Evolutionary conservation across 2,113 vertebrate species (phyloP).

Genomic region (Entelurus aequoreus): DNA sequence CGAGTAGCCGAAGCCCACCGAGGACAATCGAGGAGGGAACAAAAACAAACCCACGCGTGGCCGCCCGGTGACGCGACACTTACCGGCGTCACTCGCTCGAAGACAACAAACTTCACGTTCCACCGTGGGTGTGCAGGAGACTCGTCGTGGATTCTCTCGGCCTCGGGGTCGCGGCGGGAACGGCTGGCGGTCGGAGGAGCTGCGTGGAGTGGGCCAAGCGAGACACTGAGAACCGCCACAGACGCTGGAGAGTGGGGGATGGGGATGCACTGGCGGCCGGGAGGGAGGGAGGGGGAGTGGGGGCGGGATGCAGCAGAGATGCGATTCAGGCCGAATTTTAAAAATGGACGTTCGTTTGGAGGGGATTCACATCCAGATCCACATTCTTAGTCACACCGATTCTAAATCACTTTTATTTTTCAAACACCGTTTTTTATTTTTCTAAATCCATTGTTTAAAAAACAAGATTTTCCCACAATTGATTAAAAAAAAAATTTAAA

Average conservation of each 20-base stretch:
- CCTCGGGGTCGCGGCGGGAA: constrained; percentile 41
- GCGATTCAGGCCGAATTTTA: background rate
- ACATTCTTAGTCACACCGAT: too few relatives aligned
- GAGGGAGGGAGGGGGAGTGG: constrained; percentile 35
- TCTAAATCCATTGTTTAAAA: too few relatives aligned
- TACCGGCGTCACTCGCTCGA: constrained; percentile 46
- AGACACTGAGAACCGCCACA: constrained; percentile 56
- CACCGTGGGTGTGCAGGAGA: constrained; percentile 8
- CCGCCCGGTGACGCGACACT: constrained; percentile 31
- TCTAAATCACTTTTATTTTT: too few relatives aligned
- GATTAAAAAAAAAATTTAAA: too few relatives aligned
- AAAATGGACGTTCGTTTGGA: background rate
- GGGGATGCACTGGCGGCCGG: constrained; percentile 62
- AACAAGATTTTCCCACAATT: too few relatives aligned
- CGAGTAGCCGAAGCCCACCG: constrained; percentile 35
- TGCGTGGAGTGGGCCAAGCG: constrained; percentile 55
- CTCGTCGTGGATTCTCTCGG: constrained; percentile 14
- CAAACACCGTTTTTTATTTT: too few relatives aligned
- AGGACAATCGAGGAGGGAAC: constrained; percentile 56
- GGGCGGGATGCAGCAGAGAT: constrained; percentile 48
- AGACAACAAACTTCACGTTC: constrained; percentile 14
- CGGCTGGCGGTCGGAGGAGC: constrained; percentile 41
- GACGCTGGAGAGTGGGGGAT: constrained; percentile 66
- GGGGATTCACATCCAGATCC: too few relatives aligned
- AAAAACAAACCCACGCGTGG: constrained; percentile 25